Evolutionary conservation across 2,113 vertebrate genomes (phyloP).

Genomic region (Oophaga pumilio): DNA sequence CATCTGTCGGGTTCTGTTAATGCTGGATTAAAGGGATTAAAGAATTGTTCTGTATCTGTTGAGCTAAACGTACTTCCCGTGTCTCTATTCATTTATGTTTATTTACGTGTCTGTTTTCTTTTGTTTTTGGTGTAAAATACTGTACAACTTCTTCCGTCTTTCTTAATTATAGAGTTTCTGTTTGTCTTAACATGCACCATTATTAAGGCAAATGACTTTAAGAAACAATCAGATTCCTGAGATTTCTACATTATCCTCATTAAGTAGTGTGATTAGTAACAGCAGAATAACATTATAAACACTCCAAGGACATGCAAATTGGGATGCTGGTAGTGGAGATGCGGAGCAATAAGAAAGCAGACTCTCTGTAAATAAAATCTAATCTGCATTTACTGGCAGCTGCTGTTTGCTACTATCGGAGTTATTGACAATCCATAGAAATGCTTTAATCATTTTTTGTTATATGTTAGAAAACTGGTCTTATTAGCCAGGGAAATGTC

Average conservation of each 20-base stretch:
- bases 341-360: constrained; percentile 44
- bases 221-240: constrained; percentile 13
- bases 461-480: constrained; percentile 64
- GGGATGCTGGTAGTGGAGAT: constrained; percentile 37
- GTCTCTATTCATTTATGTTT: not conserved
- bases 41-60: too few relatives aligned
- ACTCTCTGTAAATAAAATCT: constrained; percentile 46
- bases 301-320: constrained; percentile 50
- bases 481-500: constrained; percentile 73
- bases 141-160: not conserved
- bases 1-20: not conserved
- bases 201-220: constrained; percentile 38
- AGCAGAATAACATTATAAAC: constrained; percentile 39
- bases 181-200: not conserved
- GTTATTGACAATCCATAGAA: constrained; percentile 62
- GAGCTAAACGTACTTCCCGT: not conserved
- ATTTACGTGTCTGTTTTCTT: not conserved
- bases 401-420: constrained; percentile 49
- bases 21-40: not conserved
- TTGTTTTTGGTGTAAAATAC: not conserved
- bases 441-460: constrained; percentile 66
- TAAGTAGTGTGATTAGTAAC: constrained; percentile 48
- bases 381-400: constrained; percentile 54
- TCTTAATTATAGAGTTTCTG: not conserved
- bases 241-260: constrained; percentile 35